These are phyloP conservation scores for Propithecus deckenii DNA, from an alignment of 2,797 vertebrate species.

Conservation along the genomic window DNA sequence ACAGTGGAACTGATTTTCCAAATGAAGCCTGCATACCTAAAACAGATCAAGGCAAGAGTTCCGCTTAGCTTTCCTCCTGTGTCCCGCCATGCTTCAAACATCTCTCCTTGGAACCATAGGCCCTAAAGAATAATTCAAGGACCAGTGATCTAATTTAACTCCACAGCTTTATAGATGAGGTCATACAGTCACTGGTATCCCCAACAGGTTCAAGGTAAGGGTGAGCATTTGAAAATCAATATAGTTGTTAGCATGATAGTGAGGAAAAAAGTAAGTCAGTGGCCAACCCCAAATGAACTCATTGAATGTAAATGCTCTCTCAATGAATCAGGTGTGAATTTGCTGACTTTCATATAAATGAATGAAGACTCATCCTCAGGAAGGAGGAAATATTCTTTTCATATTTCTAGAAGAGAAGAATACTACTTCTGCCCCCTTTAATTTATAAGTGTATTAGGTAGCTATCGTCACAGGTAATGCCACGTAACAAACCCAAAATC, in stretches of 20 bases:
- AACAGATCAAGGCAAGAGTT: neutral
- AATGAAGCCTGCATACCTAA: neutral
- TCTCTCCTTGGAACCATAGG: neutral
- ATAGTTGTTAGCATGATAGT: neutral
- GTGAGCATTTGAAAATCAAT: neutral
- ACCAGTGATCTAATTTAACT: neutral
- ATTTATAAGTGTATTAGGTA: neutral
- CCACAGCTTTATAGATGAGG: neutral
- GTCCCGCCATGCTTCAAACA: neutral
- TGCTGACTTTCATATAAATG: neutral
- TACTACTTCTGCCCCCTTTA: neutral
- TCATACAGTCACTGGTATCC: neutral
- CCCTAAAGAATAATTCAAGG: neutral
- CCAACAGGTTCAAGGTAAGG: neutral
- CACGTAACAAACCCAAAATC: neutral
- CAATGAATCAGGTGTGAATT: neutral
- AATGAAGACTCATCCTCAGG: neutral
- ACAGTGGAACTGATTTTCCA: neutral
- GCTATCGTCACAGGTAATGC: neutral
- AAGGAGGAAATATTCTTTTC: neutral
- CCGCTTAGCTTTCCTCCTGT: neutral
- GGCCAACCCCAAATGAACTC: neutral
- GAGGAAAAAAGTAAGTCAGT: neutral
- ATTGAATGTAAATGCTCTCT: neutral
- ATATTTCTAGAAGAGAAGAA: neutral